Evolutionary conservation across 2,888 invertebrate species (phyloP), one percentile per base, ranked within the genome.

Genomic region (Strigamia maritima): DNA sequence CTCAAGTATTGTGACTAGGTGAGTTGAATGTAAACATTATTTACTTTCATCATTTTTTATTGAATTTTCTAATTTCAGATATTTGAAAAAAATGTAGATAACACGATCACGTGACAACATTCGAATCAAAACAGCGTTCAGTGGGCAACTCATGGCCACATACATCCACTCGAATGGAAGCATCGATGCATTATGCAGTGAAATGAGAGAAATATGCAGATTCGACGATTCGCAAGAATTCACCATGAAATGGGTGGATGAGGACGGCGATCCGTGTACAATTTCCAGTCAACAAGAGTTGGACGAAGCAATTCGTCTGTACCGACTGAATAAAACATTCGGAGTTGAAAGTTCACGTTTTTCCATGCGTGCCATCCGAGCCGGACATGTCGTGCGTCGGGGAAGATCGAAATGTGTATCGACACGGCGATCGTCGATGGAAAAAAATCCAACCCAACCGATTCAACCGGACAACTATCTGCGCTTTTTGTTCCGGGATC

Each of bases 181-280:
- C n/a, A 90, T 94, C 83, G 94, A 95, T 81, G 92, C 93, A 84
- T 90, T 98, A 80, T 92, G 92, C 82, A 92, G 93, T 83, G 97
- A 98, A 88, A 95, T 98, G 90, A 90, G 94, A 83, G 95, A 94
- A 81, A 97, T 96, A 84, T 98, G 97, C 87, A 92, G 95, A 79
- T 98, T 98, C 88, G 88, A 90, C 81, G 89, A 90, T 65, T 92
- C 93, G 83, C 94, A 95, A 89, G 91, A 91, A 0, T 98, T 98
- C 85, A 99, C 99, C 0, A 95, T 98, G 90, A 99, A 99, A 88
- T 99, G 98, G 98, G 94, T 99, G 82, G 99, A 99, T 86, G 98
- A 99, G 86, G 99, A 99, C 89, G 90, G 98, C 65, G 99, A 99
- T 87, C 98, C 99, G 0, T 98, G 98, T 87, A 97, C 95, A 24